A percentile compares a stretch with the other conserved stretches of the same genome.
Evolutionary conservation across 2,888 invertebrate species (phyloP).

Genomic region (Mayetiola destructor): DNA sequence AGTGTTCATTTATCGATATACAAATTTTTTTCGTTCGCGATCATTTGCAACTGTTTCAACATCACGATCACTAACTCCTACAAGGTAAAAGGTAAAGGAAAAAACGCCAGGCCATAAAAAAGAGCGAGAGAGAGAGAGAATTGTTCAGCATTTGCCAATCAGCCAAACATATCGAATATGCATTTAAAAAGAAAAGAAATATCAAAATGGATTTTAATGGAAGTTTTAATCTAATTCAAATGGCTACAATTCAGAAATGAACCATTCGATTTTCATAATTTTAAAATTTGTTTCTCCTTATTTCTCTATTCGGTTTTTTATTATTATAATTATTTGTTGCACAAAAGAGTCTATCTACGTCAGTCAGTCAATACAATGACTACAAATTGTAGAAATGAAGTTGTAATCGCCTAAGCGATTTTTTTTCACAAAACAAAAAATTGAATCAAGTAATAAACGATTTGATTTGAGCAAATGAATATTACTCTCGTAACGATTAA

Average conservation of each 20-base stretch:
- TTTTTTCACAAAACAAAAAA: too few relatives aligned
- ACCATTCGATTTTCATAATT: constrained; percentile 11
- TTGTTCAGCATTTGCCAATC: too few relatives aligned
- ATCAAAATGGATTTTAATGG: constrained; percentile 10
- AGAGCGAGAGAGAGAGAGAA: too few relatives aligned
- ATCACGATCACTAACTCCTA: too few relatives aligned
- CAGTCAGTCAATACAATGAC: not conserved
- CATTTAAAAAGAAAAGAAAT: not conserved
- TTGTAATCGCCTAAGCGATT: too few relatives aligned
- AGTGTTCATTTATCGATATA: too few relatives aligned
- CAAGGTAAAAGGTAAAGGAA: too few relatives aligned
- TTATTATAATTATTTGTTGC: not conserved
- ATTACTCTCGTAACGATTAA: not conserved
- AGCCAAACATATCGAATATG: too few relatives aligned
- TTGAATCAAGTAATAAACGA: not conserved
- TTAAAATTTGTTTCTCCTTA: not conserved
- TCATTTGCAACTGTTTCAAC: too few relatives aligned
- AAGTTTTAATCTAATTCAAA: constrained; percentile 10
- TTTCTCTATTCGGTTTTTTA: not conserved
- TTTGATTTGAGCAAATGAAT: constrained; percentile 10
- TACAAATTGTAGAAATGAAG: not conserved
- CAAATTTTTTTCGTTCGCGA: too few relatives aligned
- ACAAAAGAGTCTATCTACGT: not conserved
- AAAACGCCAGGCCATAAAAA: too few relatives aligned
- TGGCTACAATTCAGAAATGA: constrained; percentile 6